Percentiles rank a stretch among this genome's conserved stretches.
Evolutionary conservation across 2,113 vertebrate genomes (phyloP).

Genomic region (Cryptoleucopteryx plumbea): DNA sequence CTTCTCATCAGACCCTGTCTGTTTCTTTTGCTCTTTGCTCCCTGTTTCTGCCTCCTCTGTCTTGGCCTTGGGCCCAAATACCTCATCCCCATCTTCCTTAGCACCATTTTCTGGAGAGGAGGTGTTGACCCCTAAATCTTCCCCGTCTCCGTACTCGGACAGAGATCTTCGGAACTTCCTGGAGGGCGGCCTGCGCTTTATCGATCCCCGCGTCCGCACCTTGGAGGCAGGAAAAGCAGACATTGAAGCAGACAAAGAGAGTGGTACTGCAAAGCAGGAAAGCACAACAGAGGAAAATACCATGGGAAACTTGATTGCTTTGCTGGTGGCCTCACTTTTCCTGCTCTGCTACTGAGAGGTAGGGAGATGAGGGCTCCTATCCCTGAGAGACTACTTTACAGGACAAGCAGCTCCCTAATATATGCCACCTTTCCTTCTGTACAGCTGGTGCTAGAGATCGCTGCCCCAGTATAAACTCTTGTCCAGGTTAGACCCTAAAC

Average conservation of each 20-base stretch:
- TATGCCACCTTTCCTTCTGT: background rate
- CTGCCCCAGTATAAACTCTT: background rate
- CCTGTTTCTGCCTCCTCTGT: background rate
- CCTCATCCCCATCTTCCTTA: slow-evolving; percentile 57
- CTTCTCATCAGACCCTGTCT: background rate
- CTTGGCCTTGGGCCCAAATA: slow-evolving; percentile 39
- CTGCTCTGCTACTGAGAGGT: background rate
- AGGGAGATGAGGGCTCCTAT: background rate
- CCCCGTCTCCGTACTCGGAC: slow-evolving; percentile 60
- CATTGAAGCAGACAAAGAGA: background rate
- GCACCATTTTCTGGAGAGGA: slow-evolving; percentile 73
- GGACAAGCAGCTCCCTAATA: background rate
- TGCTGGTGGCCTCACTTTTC: background rate
- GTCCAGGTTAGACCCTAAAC: background rate
- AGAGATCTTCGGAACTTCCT: slow-evolving; percentile 76
- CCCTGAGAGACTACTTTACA: background rate
- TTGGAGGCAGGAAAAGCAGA: slow-evolving; percentile 28
- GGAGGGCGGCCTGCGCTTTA: slow-evolving; percentile 79
- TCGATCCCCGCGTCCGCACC: slow-evolving; percentile 73
- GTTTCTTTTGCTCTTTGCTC: background rate
- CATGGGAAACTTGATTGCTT: background rate
- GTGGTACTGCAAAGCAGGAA: background rate
- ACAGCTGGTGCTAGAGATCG: background rate
- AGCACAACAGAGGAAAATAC: background rate
- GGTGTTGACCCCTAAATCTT: background rate